phyloP scores from a whole-genome alignment of 2,888 invertebrate genomes.

The Leptopilina drosophilae region DNA sequence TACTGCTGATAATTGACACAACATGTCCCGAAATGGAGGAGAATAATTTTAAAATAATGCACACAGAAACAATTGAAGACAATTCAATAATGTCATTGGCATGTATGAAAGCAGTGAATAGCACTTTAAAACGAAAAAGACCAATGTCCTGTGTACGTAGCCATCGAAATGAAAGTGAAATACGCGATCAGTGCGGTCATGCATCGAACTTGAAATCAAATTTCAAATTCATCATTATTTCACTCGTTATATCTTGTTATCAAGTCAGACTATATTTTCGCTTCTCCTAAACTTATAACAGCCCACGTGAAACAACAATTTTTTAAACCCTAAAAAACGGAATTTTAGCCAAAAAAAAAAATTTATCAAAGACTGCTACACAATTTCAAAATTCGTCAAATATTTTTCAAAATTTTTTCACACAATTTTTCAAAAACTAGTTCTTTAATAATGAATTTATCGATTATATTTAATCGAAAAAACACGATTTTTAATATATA shows the following conservation, averaged over 20 bases:
- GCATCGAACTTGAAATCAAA: conserved; percentile 57
- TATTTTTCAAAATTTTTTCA: too few relatives aligned
- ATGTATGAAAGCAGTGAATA: conserved; percentile 80
- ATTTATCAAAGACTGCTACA: too few relatives aligned
- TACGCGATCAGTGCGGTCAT: conserved; percentile 72
- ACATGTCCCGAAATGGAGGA: conserved; percentile 80
- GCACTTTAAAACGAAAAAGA: conserved; percentile 81
- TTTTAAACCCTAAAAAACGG: neutral
- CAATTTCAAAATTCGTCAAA: too few relatives aligned
- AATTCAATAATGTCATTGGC: conserved; percentile 78
- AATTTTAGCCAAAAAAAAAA: neutral
- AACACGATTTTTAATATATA: too few relatives aligned
- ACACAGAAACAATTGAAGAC: conserved; percentile 70
- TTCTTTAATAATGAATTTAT: too few relatives aligned
- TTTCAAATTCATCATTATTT: conserved; percentile 12
- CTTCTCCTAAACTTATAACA: neutral
- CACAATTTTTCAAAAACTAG: too few relatives aligned
- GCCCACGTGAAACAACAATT: neutral
- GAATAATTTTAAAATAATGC: conserved; percentile 75
- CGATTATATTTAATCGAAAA: too few relatives aligned
- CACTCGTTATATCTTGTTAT: neutral
- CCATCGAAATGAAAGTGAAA: conserved; percentile 84
- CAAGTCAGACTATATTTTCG: conserved; percentile 5
- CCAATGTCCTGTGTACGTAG: conserved; percentile 87
- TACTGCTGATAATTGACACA: conserved; percentile 86